Conservation (phyloP, 2,113 vertebrate genomes). For the Daphoenositta chrysoptera region DNA sequence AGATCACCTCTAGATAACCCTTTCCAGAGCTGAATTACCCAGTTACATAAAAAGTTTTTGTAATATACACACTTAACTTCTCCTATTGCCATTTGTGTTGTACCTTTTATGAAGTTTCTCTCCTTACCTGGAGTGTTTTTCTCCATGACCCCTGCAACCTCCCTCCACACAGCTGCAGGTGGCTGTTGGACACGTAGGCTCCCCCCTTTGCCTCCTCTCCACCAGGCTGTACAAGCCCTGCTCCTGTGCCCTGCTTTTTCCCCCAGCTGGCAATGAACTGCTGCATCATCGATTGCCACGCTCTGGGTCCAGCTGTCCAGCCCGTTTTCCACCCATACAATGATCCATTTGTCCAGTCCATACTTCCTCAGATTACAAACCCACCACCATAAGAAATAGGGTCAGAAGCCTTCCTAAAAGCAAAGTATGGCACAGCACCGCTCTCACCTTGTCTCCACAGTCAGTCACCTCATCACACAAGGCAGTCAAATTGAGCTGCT, state of each 20-base stretch:
- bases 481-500: neutral
- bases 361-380: neutral
- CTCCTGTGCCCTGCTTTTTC: neutral
- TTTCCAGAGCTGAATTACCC: neutral
- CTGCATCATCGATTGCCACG: neutral
- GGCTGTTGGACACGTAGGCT: neutral
- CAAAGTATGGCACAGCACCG: neutral
- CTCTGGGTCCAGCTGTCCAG: conserved; percentile 20
- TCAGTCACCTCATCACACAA: too few species aligned
- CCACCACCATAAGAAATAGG: neutral
- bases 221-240: neutral
- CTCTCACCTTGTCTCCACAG: neutral
- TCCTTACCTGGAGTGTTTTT: neutral
- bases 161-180: neutral
- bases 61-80: neutral
- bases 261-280: neutral
- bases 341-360: neutral
- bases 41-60: neutral
- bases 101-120: neutral
- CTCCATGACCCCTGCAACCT: neutral
- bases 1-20: neutral
- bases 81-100: neutral
- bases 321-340: neutral
- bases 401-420: neutral
- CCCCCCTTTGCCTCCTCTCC: neutral